Evolutionary conservation across 1,140 invertebrate species (phyloP).

Genomic region (Ceratosolen solmsi): DNA sequence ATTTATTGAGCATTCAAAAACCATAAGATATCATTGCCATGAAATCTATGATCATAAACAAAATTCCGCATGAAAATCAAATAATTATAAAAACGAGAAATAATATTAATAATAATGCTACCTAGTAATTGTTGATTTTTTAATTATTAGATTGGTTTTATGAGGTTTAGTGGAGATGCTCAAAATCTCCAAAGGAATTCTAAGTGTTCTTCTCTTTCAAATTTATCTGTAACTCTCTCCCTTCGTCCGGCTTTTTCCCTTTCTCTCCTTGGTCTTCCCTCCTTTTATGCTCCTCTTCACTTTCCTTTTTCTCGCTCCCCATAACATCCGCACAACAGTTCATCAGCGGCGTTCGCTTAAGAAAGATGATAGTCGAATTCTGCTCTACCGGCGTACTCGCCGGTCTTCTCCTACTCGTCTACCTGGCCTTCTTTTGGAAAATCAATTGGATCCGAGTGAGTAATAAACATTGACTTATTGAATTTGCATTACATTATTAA

Average conservation of each 20-base stretch:
- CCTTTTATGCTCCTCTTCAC: conserved; percentile 36
- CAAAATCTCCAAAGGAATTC: background rate
- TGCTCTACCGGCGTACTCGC: conserved; percentile 18
- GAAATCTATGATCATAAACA: too few relatives aligned
- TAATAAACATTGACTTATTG: conserved; percentile 26
- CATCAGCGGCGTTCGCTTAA: conserved; percentile 36
- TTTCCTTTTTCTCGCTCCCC: conserved; percentile 44
- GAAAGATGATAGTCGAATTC: conserved; percentile 46
- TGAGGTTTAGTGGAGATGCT: too few relatives aligned
- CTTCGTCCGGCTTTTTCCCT: conserved; percentile 41
- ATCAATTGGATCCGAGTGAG: conserved; percentile 67
- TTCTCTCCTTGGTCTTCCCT: conserved; percentile 48
- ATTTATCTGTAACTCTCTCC: conserved; percentile 28
- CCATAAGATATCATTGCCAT: background rate
- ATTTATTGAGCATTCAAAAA: background rate
- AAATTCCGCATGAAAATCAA: too few relatives aligned
- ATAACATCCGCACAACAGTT: conserved; percentile 31
- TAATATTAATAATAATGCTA: too few relatives aligned
- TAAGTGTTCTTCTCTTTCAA: conserved; percentile 3
- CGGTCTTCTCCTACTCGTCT: conserved; percentile 40
- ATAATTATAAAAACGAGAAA: too few relatives aligned
- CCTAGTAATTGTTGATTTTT: too few relatives aligned
- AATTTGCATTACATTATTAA: background rate
- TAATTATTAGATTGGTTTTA: too few relatives aligned
- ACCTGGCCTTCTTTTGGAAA: conserved; percentile 64